phyloP scores from a whole-genome alignment of 2,888 invertebrate genomes.

The Acrobasis suavella region DNA sequence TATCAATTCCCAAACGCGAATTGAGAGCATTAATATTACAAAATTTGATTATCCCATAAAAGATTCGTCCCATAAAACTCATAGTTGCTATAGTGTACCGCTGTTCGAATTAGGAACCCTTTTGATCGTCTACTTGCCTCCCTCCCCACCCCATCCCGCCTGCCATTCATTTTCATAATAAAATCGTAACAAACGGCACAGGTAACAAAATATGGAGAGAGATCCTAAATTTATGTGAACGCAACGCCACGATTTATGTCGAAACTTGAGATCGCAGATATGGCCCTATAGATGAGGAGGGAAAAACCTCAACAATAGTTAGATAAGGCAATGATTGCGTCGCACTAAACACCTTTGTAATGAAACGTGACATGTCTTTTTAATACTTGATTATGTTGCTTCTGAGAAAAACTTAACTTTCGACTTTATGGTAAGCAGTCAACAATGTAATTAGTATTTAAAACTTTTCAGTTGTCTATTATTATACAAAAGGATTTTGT shows the following conservation, averaged over 20 bases:
- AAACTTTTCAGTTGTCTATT: constrained; percentile 22
- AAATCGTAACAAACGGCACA: constrained; percentile 81
- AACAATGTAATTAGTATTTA: constrained; percentile 2
- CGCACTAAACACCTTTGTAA: constrained; percentile 18
- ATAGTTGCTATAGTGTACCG: constrained; percentile 76
- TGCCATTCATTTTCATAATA: constrained; percentile 83
- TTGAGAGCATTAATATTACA: constrained; percentile 78
- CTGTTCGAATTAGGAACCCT: constrained; percentile 81
- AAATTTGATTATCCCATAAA: constrained; percentile 83
- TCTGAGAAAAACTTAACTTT: constrained; percentile 14
- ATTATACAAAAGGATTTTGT: constrained; percentile 10
- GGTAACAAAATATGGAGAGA: constrained; percentile 81
- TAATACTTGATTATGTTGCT: constrained; percentile 14
- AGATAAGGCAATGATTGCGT: constrained; percentile 20
- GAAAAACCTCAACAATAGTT: constrained; percentile 21
- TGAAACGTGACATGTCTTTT: constrained; percentile 17
- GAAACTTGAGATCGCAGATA: constrained; percentile 57
- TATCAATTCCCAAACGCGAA: constrained; percentile 71
- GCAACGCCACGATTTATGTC: constrained; percentile 69
- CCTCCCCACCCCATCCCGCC: constrained; percentile 46
- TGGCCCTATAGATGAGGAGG: constrained; percentile 36
- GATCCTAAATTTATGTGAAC: constrained; percentile 74
- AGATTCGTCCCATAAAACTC: constrained; percentile 80
- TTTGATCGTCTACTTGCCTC: constrained; percentile 64
- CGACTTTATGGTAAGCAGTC: neutral